Evolutionary conservation across 2,888 invertebrate genomes (phyloP).

Genomic region (Microplitis deprimator): DNA sequence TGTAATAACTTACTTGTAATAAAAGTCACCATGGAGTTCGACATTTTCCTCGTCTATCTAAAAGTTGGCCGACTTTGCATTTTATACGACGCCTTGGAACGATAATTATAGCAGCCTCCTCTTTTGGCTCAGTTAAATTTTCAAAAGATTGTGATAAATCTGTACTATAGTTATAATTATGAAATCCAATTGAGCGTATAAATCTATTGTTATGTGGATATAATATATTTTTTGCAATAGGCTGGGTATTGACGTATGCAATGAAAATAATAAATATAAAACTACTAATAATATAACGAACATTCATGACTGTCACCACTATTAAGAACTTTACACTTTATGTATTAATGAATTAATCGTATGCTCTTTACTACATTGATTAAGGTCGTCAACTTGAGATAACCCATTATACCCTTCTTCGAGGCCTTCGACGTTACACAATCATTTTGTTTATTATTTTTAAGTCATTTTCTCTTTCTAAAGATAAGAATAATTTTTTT

Average conservation of each 20-base stretch:
- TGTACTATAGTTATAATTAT: not conserved
- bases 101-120: slow-evolving; percentile 53
- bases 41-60: slow-evolving; percentile 59
- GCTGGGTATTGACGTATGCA: not conserved
- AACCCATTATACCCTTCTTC: slow-evolving; percentile 6
- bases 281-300: not conserved
- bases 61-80: slow-evolving; percentile 55
- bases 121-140: slow-evolving; percentile 23
- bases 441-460: not conserved
- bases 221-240: not conserved
- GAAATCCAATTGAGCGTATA: not conserved
- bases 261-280: not conserved
- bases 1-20: not conserved
- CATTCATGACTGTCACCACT: not conserved
- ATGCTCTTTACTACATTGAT: not conserved
- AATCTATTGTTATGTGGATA: not conserved
- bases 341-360: not conserved
- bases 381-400: not conserved
- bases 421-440: not conserved
- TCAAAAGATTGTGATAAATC: not conserved
- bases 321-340: not conserved
- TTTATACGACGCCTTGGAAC: slow-evolving; percentile 51
- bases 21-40: slow-evolving; percentile 54
- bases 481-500: not conserved
- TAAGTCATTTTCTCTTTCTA: not conserved